Evolutionary conservation across 1,140 invertebrate genomes (phyloP).

Genomic region (Eueides isabella): DNA sequence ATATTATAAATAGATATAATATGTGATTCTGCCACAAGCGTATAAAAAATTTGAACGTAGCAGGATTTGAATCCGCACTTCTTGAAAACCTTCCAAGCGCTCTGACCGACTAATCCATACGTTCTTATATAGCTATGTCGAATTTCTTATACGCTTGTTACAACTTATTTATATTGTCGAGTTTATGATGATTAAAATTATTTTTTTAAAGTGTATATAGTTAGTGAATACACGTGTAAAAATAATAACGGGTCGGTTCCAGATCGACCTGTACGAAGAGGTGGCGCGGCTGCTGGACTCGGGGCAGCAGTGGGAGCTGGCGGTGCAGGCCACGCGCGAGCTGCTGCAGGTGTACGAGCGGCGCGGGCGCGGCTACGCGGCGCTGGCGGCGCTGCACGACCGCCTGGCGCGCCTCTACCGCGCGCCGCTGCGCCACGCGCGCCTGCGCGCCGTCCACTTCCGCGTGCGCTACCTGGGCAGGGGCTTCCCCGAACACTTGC

Average conservation of each 20-base stretch:
- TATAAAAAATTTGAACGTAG: no score
- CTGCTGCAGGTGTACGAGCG: slow-evolving; percentile 93
- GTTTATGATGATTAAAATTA: no score
- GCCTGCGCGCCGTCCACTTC: slow-evolving; percentile 95
- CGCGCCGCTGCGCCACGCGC: slow-evolving; percentile 90
- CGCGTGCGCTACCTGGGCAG: slow-evolving; percentile 95
- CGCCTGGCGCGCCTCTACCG: slow-evolving; percentile 93
- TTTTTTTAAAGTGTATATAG: no score
- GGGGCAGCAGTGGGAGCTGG: slow-evolving; percentile 95
- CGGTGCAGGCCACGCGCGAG: slow-evolving; percentile 94
- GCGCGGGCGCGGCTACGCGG: slow-evolving; percentile 92
- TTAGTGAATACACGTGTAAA: no score
- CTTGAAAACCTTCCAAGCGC: no score
- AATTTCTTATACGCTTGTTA: no score
- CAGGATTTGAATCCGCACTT: no score
- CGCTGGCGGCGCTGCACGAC: slow-evolving; percentile 89
- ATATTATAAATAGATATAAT: no score
- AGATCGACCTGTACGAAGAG: slow-evolving; percentile 93
- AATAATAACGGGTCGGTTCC: neutral
- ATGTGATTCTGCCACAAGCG: no score
- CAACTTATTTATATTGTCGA: no score
- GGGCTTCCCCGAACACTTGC: slow-evolving; percentile 94
- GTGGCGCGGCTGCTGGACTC: slow-evolving; percentile 91
- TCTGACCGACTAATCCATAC: no score
- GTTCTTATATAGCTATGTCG: no score